Conservation (phyloP, 2,797 vertebrate genomes). For the Centropyge bicolor region DNA sequence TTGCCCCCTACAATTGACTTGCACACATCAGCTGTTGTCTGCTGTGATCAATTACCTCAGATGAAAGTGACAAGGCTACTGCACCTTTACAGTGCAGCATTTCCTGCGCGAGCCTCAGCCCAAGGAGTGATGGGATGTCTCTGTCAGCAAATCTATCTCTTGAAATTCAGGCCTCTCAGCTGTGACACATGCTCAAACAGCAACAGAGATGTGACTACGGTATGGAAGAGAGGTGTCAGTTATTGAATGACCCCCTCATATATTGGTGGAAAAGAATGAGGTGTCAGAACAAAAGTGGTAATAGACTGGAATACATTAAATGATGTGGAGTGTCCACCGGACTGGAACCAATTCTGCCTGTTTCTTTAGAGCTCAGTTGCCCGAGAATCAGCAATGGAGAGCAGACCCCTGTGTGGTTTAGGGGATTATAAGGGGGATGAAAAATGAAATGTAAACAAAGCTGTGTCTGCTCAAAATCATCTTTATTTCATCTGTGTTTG, state of each 20-base stretch:
- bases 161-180: constrained; percentile 82
- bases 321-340: constrained; percentile 80
- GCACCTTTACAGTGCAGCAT: constrained; percentile 81
- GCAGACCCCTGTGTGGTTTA: constrained; percentile 62
- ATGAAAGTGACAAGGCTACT: constrained; percentile 84
- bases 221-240: constrained; percentile 86
- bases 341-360: constrained; percentile 83
- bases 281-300: constrained; percentile 85
- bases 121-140: constrained; percentile 82
- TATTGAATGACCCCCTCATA: constrained; percentile 87
- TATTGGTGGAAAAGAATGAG: constrained; percentile 85
- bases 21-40: constrained; percentile 84
- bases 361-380: constrained; percentile 79
- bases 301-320: constrained; percentile 89
- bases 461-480: constrained; percentile 29
- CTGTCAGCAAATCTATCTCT: constrained; percentile 87
- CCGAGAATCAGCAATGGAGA: constrained; percentile 59
- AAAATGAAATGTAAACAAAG: constrained; percentile 56
- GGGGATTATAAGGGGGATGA: constrained; percentile 64
- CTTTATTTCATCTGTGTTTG: constrained; percentile 38
- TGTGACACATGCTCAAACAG: constrained; percentile 86
- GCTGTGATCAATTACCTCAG: constrained; percentile 85
- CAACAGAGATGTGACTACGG: constrained; percentile 84
- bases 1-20: constrained; percentile 79
- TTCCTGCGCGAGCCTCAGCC: constrained; percentile 73